Percentiles rank a stretch among this genome's conserved stretches.
These are phyloP conservation scores for Australoheros scitulus DNA, from an alignment of 2,113 vertebrate species.

Conservation along the genomic window DNA sequence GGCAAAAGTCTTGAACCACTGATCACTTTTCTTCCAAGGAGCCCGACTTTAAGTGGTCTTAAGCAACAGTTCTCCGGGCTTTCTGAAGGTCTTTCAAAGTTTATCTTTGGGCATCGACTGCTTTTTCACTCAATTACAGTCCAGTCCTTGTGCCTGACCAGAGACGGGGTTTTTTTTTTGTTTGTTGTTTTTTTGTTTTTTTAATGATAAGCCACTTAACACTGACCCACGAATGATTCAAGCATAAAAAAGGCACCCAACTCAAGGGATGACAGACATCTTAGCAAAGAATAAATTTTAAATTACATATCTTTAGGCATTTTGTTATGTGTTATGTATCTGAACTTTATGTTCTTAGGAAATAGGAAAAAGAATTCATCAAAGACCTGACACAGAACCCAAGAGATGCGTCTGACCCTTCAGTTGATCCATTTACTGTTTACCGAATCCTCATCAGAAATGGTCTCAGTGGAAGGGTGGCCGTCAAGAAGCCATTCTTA, in stretches of 20 bases:
- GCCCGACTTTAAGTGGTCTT: neutral
- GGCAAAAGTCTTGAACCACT: rapidly evolving
- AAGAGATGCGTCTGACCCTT: neutral
- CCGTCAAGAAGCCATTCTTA: neutral
- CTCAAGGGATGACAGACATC: neutral
- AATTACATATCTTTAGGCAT: neutral
- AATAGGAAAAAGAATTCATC: neutral
- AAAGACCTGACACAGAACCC: neutral
- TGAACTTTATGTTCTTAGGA: neutral
- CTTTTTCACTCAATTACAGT: neutral
- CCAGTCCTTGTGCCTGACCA: neutral
- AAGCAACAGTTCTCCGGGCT: no score
- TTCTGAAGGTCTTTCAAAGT: no score
- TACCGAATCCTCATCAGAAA: neutral
- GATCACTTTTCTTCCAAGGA: neutral
- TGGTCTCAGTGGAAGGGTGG: neutral
- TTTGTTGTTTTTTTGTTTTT: neutral
- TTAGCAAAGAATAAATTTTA: neutral
- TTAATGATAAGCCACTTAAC: neutral
- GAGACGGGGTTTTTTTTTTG: no score
- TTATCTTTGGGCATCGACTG: no score
- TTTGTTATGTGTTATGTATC: neutral
- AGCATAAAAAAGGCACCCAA: neutral
- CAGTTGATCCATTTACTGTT: neutral
- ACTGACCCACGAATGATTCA: neutral